Evolutionary conservation across 2,888 invertebrate genomes (phyloP).

Genomic region (Melangyna quadrimaculata): DNA sequence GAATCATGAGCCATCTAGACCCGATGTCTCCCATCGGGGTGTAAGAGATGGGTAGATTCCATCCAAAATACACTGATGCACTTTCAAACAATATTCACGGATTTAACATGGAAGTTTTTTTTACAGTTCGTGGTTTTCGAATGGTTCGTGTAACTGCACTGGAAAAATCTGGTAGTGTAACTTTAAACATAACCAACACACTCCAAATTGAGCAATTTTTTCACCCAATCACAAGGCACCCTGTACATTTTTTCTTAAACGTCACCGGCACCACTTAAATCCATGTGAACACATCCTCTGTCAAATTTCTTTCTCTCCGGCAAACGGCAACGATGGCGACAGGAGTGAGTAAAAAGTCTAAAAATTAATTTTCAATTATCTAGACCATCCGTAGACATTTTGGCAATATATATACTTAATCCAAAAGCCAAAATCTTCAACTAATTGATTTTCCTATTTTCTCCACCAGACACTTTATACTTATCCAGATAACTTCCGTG

Average conservation of each 20-base stretch:
- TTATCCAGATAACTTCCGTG: conserved; percentile 98
- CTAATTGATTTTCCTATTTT: conserved; percentile 44
- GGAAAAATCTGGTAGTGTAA: no score
- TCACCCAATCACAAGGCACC: background rate
- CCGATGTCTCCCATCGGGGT: no score
- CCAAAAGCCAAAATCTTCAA: conserved; percentile 13
- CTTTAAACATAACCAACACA: no score
- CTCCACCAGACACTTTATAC: conserved; percentile 91
- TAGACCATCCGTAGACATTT: conserved; percentile 73
- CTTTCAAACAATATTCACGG: no score
- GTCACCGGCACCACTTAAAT: conserved; percentile 44
- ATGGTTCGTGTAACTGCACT: no score
- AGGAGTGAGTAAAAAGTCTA: conserved; percentile 84
- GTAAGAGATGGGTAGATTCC: no score
- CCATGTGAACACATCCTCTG: conserved; percentile 68
- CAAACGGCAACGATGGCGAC: conserved; percentile 86
- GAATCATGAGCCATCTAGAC: no score
- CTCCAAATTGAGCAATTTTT: conserved; percentile 20
- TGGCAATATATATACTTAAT: conserved; percentile 1
- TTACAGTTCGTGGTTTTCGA: no score
- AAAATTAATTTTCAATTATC: conserved; percentile 75
- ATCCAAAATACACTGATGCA: no score
- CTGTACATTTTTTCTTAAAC: conserved; percentile 20
- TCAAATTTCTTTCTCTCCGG: conserved; percentile 80
- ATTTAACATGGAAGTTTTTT: no score